Evolutionary conservation across 2,888 invertebrate genomes (phyloP), one percentile per base, ranked within the genome.

Genomic region (Saturnia japonica): DNA sequence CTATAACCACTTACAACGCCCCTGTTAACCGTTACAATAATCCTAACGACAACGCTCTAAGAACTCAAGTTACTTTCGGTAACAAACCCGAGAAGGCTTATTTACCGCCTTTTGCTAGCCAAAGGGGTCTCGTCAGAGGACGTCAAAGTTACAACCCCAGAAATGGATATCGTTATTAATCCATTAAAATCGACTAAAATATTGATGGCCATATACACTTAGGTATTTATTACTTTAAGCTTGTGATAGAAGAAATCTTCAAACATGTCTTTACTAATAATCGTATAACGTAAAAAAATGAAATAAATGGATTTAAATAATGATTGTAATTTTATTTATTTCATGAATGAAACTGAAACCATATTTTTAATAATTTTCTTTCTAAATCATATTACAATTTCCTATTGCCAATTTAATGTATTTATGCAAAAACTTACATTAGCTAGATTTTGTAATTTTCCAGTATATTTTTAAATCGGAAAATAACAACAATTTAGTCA

Each of bases 101-200:
- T 73, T 76, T 91, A 1, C 89, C 90, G 28, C 90, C 89, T 16
- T 74, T 77, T 45, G 76, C 76, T 68, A 74, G 74, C 74, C 76
- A 78, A 68, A 80, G 78, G 60, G 87, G 80, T 77, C 91, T 91
- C 25, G 90, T 91, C 0, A 88, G 87, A 74, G 88, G 87, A 75
- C 78, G 79, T 6, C 91, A 89, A 75, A 83, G 77, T 42, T 93
- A 82, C 72, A 89, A 91, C 54, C 79, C 89, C 0, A 71, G 82
- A 74, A 82, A 85, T 43, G 94, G 94, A 6, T 94, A 93, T 71
- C 80, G 89, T 77, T 94, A 94, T 74, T 83, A 83, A 84, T 77
- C 76, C 68, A 72, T 67, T 8, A 12, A 40, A 19, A n/a, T 22
- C n/a, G 40, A 19, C 4, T 40, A 40, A n/a, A 40, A 40, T n/a